Conservation (phyloP, 2,888 invertebrate species). For the Pollenia griseotomentosa region DNA sequence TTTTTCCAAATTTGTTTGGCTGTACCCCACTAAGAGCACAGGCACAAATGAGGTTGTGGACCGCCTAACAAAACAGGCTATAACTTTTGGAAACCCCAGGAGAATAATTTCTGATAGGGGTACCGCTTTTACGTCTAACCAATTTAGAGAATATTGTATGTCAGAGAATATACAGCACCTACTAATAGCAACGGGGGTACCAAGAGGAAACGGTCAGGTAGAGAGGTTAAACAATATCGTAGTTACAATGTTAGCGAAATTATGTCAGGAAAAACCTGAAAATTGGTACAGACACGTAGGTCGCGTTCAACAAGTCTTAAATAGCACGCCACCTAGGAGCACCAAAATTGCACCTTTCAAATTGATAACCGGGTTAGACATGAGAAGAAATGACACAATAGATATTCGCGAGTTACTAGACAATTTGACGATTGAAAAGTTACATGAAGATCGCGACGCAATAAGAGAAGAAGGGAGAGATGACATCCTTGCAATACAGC, state of each 20-base stretch:
- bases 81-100: background rate
- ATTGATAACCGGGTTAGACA: constrained; percentile 6
- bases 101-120: constrained; percentile 61
- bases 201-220: no score
- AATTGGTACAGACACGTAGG: background rate
- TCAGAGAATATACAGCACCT: no score
- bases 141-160: no score
- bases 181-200: no score
- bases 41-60: background rate
- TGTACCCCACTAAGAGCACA: no score
- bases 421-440: background rate
- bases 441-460: background rate
- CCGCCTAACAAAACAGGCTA: background rate
- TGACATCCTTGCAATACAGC: constrained; percentile 17
- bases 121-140: background rate
- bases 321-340: constrained; percentile 2
- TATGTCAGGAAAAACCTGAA: background rate
- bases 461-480: constrained; percentile 17
- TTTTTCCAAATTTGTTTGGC: no score
- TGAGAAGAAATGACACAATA: background rate
- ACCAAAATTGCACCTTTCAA: background rate
- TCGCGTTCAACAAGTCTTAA: background rate
- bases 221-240: no score
- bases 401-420: background rate
- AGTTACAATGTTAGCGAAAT: no score